A percentile compares a stretch with the other conserved stretches of the same genome.
phyloP scores from a whole-genome alignment of 1,140 invertebrate species.

The Drosophila tsacasi region DNA sequence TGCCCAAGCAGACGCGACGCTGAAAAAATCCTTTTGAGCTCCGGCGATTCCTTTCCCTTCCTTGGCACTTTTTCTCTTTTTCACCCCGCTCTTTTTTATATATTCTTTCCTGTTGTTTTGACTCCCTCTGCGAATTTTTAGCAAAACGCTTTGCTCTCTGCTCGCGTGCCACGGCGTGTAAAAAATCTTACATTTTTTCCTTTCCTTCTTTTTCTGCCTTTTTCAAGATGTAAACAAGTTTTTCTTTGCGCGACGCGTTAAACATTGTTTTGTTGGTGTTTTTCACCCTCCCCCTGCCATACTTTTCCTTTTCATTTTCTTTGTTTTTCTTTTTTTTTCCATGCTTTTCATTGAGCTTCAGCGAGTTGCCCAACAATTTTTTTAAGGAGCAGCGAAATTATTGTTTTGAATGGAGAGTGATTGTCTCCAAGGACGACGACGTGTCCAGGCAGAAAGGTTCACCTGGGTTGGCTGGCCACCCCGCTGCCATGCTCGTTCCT shows the following conservation, averaged over 20 bases:
- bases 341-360: slow-evolving; percentile 55
- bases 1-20: slow-evolving; percentile 57
- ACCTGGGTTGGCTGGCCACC: slow-evolving; percentile 11
- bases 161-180: slow-evolving; percentile 58
- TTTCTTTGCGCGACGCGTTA: slow-evolving; percentile 71
- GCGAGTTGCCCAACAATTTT: slow-evolving; percentile 62
- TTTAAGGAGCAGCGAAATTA: slow-evolving; percentile 66
- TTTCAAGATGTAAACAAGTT: slow-evolving; percentile 84
- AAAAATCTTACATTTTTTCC: slow-evolving; percentile 54
- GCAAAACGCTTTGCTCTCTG: slow-evolving; percentile 51
- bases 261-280: slow-evolving; percentile 55
- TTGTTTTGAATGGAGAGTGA: slow-evolving; percentile 84
- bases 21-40: slow-evolving; percentile 70
- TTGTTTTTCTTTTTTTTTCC: slow-evolving; percentile 33
- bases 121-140: slow-evolving; percentile 61
- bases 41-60: slow-evolving; percentile 47
- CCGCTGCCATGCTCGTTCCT: neutral
- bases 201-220: slow-evolving; percentile 57
- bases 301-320: slow-evolving; percentile 27
- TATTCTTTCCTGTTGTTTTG: slow-evolving; percentile 33
- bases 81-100: slow-evolving; percentile 7
- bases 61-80: slow-evolving; percentile 26
- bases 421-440: slow-evolving; percentile 82
- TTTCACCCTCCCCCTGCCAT: slow-evolving; percentile 20
- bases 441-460: slow-evolving; percentile 64